Base-by-base conservation (phyloP, 2,797 vertebrate genomes). In the Aphelocoma californica region DNA sequence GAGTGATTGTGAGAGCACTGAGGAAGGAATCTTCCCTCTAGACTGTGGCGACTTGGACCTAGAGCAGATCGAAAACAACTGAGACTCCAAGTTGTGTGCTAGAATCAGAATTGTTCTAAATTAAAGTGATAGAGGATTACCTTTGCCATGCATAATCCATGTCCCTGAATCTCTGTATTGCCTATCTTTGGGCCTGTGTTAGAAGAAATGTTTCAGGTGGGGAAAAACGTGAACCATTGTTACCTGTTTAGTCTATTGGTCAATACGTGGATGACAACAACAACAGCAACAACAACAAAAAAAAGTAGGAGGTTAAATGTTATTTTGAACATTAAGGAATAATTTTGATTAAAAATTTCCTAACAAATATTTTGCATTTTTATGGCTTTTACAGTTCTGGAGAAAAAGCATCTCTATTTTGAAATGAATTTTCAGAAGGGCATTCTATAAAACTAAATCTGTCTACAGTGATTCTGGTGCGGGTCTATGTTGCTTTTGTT, bases 11-110 rank as follows among this genome's bases (percentile, higher is more conserved):
- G 98, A 97, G 92, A 97, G 97, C 57, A 79, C 94, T 1, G 97
- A 97, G 26, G 98, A 98, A 70, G 95, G 95, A 38, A 58, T 97
- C 88, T 97, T 97, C 90, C 97, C 97, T 45, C 94, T 92, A 82
- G 97, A 97, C 95, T 97, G 93, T 18, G 89, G 93, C 6, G 98
- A 98, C 92, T 88, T 98, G 97, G 98, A 98, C 96, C 97, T 98
- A 74, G 98, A 98, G 95, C 97, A 98, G 97, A 98, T 98, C 0
- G 98, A 98, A 96, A 98, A 97, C 92, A 98, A 98, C 96, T 98
- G 97, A 98, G 32, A 57, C 82, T 85, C 82, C 8, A 44, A 82
- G 85, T 87, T 90, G 88, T 84, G 72, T 92, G 80, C 84, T 96
- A 96, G 95, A 92, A 90, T 74, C 88, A 91, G 92, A 95, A 71